phyloP scores from a whole-genome alignment of 1,140 invertebrate genomes.

The Portunus trituberculatus region DNA sequence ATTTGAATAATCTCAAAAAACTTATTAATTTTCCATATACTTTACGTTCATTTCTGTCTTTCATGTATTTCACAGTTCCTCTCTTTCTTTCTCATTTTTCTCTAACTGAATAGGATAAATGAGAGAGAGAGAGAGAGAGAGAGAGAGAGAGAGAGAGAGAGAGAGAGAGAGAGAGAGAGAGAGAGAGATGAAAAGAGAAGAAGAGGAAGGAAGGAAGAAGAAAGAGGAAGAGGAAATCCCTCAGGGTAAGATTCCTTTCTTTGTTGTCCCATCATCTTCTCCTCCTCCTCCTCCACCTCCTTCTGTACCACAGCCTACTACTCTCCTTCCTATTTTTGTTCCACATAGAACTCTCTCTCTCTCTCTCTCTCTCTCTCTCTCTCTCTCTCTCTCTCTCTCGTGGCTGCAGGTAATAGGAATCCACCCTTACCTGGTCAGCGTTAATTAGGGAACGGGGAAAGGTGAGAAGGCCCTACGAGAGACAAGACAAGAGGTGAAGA shows the following conservation, averaged over 20 bases:
- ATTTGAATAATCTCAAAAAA: too few relatives aligned
- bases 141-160: neutral
- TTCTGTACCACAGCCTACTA: neutral
- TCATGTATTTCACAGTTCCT: too few relatives aligned
- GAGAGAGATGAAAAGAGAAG: neutral
- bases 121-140: neutral
- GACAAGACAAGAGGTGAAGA: neutral
- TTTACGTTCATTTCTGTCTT: too few relatives aligned
- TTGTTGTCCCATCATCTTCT: neutral
- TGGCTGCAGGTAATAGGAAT: too few relatives aligned
- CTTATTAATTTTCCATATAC: too few relatives aligned
- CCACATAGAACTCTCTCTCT: neutral
- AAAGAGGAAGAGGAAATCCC: conserved; percentile 23
- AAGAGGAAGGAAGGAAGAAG: neutral
- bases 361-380: conserved; percentile 4
- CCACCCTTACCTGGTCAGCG: too few relatives aligned
- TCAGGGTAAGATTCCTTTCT: neutral
- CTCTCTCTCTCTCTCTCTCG: neutral
- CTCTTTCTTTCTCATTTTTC: too few relatives aligned
- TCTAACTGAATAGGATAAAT: neutral
- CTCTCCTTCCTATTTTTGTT: neutral
- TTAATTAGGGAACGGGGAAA: neutral
- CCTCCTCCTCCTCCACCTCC: conserved; percentile 10
- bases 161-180: neutral
- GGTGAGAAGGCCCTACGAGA: neutral